Evolutionary conservation across 2,888 invertebrate species (phyloP).

Genomic region (Xylophagus ater): DNA sequence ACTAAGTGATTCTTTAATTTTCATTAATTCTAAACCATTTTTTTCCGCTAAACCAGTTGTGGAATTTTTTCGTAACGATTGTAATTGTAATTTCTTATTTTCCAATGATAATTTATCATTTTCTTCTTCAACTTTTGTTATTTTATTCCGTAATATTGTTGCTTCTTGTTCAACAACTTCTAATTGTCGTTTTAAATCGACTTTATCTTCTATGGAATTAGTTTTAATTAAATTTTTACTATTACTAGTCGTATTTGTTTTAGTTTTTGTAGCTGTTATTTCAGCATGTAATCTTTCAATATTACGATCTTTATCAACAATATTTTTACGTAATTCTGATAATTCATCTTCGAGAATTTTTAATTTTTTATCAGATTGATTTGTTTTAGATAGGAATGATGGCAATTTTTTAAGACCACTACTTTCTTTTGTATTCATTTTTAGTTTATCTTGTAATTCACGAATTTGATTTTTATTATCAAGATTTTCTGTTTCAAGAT

Average conservation of each 20-base stretch:
- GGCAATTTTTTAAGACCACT: conserved; percentile 15
- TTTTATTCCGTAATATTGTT: conserved; percentile 53
- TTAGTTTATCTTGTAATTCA: conserved; percentile 63
- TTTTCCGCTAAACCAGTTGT: conserved; percentile 18
- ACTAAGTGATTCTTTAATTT: conserved; percentile 44
- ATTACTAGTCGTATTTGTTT: too few relatives aligned
- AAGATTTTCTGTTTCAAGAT: conserved; percentile 68
- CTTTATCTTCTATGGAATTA: conserved; percentile 17
- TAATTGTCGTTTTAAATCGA: conserved; percentile 62
- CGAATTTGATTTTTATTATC: conserved; percentile 61
- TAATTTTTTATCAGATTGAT: conserved; percentile 26
- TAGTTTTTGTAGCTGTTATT: conserved; percentile 46
- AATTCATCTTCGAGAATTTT: conserved; percentile 62
- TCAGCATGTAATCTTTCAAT: conserved; percentile 66
- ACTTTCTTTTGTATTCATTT: conserved; percentile 27
- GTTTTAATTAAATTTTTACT: conserved; percentile 4
- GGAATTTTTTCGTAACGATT: conserved; percentile 41
- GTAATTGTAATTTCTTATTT: conserved; percentile 55
- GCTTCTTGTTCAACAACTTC: conserved; percentile 71
- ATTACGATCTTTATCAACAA: conserved; percentile 73
- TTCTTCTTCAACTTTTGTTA: conserved; percentile 57
- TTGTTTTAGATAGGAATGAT: conserved; percentile 22
- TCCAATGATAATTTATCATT: conserved; percentile 64
- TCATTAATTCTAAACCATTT: conserved; percentile 39
- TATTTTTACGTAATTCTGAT: conserved; percentile 57